Evolutionary conservation across 2,113 vertebrate species (phyloP).

Genomic region (Podarcis cretensis): DNA sequence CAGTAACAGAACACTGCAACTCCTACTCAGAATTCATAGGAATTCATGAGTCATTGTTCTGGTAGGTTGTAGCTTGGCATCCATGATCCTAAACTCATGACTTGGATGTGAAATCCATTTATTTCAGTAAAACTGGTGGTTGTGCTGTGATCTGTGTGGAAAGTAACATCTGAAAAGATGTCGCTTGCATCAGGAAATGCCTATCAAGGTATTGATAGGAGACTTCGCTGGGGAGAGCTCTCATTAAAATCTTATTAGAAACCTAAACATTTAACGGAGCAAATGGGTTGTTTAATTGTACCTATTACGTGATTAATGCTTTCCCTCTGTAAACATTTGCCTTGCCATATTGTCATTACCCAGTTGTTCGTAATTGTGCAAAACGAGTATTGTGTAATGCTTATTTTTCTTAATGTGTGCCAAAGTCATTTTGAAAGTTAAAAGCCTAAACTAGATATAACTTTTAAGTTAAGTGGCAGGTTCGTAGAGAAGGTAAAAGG

Average conservation of each 20-base stretch:
- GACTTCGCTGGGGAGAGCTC: not conserved
- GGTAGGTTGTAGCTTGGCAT: not conserved
- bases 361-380: not conserved
- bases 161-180: not conserved
- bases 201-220: too few relatives aligned
- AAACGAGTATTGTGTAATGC: not conserved
- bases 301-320: not conserved
- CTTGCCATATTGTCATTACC: not conserved
- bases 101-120: not conserved
- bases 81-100: not conserved
- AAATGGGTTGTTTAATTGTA: not conserved
- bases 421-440: not conserved
- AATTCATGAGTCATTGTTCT: not conserved
- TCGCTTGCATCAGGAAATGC: not conserved
- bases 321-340: not conserved
- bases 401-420: not conserved
- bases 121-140: not conserved
- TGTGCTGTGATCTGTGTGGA: not conserved
- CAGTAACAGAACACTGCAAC: not conserved
- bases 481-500: not conserved
- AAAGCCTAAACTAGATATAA: not conserved
- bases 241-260: not conserved
- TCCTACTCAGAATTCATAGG: not conserved
- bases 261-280: not conserved
- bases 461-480: not conserved